Conservation (phyloP, 1,140 invertebrate species). For the Contarinia nasturtii region DNA sequence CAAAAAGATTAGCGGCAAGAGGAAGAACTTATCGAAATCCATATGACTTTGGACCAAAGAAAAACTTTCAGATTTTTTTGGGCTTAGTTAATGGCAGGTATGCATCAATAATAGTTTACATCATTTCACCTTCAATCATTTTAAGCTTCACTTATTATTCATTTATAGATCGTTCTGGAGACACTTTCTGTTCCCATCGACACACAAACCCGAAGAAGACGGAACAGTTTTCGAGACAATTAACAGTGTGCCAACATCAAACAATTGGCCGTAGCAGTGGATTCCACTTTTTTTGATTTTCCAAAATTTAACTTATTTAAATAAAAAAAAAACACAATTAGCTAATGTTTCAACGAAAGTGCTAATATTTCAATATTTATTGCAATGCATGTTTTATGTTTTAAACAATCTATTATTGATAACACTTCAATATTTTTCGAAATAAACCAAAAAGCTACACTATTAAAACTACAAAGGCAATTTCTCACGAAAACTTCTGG, state of each 20-base stretch:
- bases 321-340: no score
- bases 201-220: conserved; percentile 54
- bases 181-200: conserved; percentile 62
- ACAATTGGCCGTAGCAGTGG: no score
- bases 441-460: no score
- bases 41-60: conserved; percentile 65
- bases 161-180: conserved; percentile 27
- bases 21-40: conserved; percentile 65
- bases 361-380: no score
- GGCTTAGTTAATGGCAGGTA: conserved; percentile 53
- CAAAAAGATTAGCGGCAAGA: conserved; percentile 35
- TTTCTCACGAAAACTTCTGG: no score
- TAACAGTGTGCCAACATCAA: conserved; percentile 18
- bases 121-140: conserved; percentile 1
- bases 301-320: no score
- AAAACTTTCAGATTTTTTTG: conserved; percentile 81
- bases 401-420: no score
- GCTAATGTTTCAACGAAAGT: no score
- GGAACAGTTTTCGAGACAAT: conserved; percentile 62
- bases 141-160: conserved; percentile 1
- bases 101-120: conserved; percentile 3
- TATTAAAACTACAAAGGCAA: no score
- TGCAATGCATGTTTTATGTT: no score
- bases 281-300: no score
- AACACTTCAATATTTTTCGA: no score